Conservation (phyloP, 2,888 invertebrate genomes). For the Proisotoma minuta region DNA sequence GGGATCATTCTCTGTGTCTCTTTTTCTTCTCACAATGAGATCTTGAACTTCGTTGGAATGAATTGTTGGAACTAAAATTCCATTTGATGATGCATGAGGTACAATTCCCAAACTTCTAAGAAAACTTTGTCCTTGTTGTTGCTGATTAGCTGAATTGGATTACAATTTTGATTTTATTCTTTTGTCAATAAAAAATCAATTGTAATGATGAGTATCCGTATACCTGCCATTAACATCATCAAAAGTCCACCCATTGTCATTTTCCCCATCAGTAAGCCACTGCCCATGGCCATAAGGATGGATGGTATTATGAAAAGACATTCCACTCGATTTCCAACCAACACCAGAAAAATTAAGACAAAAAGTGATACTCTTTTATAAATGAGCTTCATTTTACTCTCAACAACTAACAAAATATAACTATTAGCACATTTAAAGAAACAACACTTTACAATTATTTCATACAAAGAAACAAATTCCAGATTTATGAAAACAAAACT, state of each 20-base stretch:
- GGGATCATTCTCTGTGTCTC: not conserved
- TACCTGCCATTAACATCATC: slow-evolving; percentile 42
- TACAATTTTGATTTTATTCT: not conserved
- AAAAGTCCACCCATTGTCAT: slow-evolving; percentile 42
- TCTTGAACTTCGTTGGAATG: not conserved
- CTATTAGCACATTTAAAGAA: too few species aligned
- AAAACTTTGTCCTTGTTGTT: slow-evolving; percentile 23
- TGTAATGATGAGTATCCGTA: slow-evolving; percentile 4
- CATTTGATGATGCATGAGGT: not conserved
- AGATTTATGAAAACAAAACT: too few species aligned
- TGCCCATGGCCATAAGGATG: slow-evolving; percentile 24
- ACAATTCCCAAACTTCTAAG: slow-evolving; percentile 1
- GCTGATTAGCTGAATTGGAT: slow-evolving; percentile 22
- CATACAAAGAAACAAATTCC: too few species aligned
- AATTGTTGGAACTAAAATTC: not conserved
- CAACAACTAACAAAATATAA: not conserved
- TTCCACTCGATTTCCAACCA: not conserved
- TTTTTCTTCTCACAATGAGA: not conserved
- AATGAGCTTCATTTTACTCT: not conserved
- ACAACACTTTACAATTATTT: too few species aligned
- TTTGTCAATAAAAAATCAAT: not conserved
- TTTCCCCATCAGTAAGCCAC: slow-evolving; percentile 38
- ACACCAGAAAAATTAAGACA: not conserved
- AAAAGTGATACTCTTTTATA: not conserved
- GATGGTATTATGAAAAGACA: not conserved